Evolutionary conservation across 2,797 vertebrate species (phyloP).

Genomic region (Apogon talboti): DNA sequence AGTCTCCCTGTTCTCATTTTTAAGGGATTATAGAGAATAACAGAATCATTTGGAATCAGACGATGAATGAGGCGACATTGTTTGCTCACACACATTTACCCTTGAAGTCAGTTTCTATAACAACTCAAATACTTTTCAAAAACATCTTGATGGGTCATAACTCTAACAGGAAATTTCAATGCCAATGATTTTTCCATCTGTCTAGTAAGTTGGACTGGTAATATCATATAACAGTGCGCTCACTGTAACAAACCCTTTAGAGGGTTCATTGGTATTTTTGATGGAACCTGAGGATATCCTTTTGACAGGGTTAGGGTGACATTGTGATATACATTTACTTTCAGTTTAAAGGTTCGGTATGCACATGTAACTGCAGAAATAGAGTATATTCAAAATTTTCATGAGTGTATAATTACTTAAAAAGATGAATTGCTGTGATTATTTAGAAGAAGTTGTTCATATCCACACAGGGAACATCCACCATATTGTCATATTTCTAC

Average conservation of each 20-base stretch:
- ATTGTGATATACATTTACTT: not conserved
- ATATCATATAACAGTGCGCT: conserved; percentile 6
- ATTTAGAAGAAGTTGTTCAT: no score
- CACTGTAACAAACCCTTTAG: not conserved
- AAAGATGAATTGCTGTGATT: no score
- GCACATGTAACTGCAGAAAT: no score
- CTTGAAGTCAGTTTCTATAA: not conserved
- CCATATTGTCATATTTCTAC: no score
- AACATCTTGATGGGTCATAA: not conserved
- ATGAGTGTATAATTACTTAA: no score
- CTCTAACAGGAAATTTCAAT: conserved; percentile 9
- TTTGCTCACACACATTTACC: not conserved
- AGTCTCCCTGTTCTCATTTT: not conserved
- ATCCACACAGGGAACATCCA: no score
- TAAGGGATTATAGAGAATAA: not conserved
- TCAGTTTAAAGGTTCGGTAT: not conserved
- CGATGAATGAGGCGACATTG: not conserved
- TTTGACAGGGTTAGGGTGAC: no score
- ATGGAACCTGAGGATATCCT: no score
- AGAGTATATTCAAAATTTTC: no score
- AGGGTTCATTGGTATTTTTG: not conserved
- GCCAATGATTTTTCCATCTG: conserved; percentile 17
- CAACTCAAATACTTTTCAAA: conserved; percentile 6
- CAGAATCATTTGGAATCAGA: not conserved
- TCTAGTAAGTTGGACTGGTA: conserved; percentile 15